Evolutionary conservation across 2,113 vertebrate species (phyloP).

Genomic region (Chamaea fasciata): DNA sequence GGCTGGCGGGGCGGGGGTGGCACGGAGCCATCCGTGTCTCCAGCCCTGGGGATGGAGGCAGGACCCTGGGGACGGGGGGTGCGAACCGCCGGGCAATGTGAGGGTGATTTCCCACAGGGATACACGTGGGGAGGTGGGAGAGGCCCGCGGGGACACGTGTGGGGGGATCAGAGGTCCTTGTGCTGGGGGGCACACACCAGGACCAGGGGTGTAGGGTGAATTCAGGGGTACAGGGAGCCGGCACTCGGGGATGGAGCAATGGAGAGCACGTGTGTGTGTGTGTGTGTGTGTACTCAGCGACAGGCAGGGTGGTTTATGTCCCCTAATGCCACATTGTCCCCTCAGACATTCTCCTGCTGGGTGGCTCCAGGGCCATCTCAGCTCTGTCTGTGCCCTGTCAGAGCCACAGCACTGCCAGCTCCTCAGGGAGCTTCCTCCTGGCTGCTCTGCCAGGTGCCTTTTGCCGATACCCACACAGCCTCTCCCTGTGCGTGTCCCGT

Average conservation of each 20-base stretch:
- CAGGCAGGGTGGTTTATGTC: fast-evolving
- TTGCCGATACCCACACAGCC: not conserved
- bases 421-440: not conserved
- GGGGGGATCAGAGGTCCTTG: not conserved
- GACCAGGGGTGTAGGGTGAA: not conserved
- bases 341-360: not conserved
- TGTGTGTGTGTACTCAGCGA: too few species aligned
- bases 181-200: fast-evolving
- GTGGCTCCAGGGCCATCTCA: not conserved
- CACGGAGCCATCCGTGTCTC: fast-evolving
- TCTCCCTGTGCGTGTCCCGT: not conserved
- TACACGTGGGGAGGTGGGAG: fast-evolving
- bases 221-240: fast-evolving
- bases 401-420: not conserved
- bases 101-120: not conserved
- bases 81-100: fast-evolving
- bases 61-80: not conserved
- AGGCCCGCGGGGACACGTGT: fast-evolving
- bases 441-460: not conserved
- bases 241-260: not conserved
- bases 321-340: not conserved
- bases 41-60: not conserved
- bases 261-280: too few species aligned
- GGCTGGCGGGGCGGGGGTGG: not conserved
- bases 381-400: not conserved